Evolutionary conservation across 2,888 invertebrate species (phyloP), one percentile per base, ranked within the genome.

Genomic region (Aporophyla lueneburgensis): DNA sequence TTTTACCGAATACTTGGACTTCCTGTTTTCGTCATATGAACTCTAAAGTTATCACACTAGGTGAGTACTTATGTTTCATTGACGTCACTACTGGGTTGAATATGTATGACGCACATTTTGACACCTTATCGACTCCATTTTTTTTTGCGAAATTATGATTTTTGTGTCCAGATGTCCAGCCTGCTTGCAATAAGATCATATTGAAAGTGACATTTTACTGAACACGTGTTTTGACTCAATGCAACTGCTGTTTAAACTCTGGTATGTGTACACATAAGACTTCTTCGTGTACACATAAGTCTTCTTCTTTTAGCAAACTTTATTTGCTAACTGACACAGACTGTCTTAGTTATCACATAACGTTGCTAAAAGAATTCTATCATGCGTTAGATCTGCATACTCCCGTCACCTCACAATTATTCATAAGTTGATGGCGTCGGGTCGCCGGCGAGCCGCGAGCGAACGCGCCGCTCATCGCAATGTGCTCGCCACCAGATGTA

Each of bases 391-490:
- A 58, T 85, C 63, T 70, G 49, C 61, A 63, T 58, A 16, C 40
- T 54, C 24, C 46, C 46, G 33, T 71, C 71, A 80, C 61, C 81
- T 71, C 51, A 54, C 85, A 69, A 65, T 74, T 73, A 85, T 81
- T 83, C 75, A 73, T 83, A 74, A 75, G 73, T 12, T 33, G 21
- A 49, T 33, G 83, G 76, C 86, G 70, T 70, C 83, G 24, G 63
- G 75, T 21, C 40, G 84, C 19, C 86, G 84, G 66, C 72, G 46
- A n/a, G 75, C 51, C 51, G 65, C 74, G 49, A 19, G 33, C 63
- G 63, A 21, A 21, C 63, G 53, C 66, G 56, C 12, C 73, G 51
- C 70, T 49, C 79, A 46, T 65, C 43, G 74, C 65, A 69, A 80
- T 80, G 46, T 71, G 56, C 82, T 59, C 53, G 21, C 33, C 33